Base-by-base conservation (phyloP, 1,140 invertebrate genomes). In the Drosophila obscura region DNA sequence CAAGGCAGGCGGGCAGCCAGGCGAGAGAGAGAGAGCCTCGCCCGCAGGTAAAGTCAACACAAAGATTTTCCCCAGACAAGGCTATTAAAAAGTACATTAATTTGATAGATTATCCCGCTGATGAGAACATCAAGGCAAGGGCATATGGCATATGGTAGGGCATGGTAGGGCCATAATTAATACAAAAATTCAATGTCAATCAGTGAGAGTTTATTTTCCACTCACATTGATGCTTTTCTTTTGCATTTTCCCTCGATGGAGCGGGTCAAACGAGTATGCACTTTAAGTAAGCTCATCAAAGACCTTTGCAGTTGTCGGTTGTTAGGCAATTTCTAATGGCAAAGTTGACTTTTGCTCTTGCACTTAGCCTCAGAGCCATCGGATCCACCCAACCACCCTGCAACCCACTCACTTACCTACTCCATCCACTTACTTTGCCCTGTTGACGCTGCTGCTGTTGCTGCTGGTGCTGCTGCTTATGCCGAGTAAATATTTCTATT, bases 401-500 rank as follows among this genome's bases (percentile, higher is more conserved):
- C 13, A 19, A 24, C 35, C 48, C 15, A 46, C 26, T 31, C 26
- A 57, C 46, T 46, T 44, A 39, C 53, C 46, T 44, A 39, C 63
- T 51, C 62, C 35, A 49, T 26, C 53, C 51, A 69, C 60, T 74
- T 43, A 65, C 60, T 65, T 74, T 65, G 51, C 52, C 48, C 31
- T 52, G 68, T 76, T 76, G 72, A 67, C 72, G 72, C 66, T 72
- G 35, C 35, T 39, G 35, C n/a, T 58, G 68, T 67, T 75, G 73
- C 59, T 53, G 72, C 66, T 72, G 35, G 11, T 39, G 35, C n/a
- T 58, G 68, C 75, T 75, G 73, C 59, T 53, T 62, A 63, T 72
- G 78, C 82, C 62, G 50, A 78, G 82, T 76, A 87, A 85, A 85
- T 85, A 85, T 78, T 87, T 85, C 60, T 77, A 87, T 87, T 85